Percentiles rank a stretch among this genome's conserved stretches.
Evolutionary conservation across 64 coral and sea anemone species (phyloP).

Genomic region (Hydrozoanthus tunicans): DNA sequence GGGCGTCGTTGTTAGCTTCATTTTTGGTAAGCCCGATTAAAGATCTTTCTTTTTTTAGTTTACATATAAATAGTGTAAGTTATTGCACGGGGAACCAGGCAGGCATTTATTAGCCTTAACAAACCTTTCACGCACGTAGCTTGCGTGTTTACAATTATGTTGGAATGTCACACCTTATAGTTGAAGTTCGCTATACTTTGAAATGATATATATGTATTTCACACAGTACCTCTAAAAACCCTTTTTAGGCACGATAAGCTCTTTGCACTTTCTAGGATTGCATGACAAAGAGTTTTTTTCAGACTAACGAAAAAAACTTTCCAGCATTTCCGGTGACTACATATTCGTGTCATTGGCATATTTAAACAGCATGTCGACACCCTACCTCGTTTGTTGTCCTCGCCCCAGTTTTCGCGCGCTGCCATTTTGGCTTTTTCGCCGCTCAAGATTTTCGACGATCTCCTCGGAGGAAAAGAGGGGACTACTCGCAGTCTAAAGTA

Average conservation of each 20-base stretch:
- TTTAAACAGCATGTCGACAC: constrained; percentile 9
- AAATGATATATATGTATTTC: not conserved
- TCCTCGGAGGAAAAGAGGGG: no score
- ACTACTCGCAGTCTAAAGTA: not conserved
- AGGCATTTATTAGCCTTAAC: not conserved
- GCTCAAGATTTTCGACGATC: not conserved
- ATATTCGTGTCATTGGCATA: not conserved
- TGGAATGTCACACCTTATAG: not conserved
- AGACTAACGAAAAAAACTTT: constrained; percentile 29
- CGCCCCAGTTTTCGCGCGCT: not conserved
- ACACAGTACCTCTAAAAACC: not conserved
- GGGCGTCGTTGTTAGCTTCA: no score
- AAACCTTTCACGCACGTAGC: not conserved
- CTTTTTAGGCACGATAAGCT: not conserved
- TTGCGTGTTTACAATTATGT: not conserved
- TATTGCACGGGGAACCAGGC: no score
- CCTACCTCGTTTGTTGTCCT: not conserved
- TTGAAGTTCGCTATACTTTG: not conserved
- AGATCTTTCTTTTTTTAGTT: no score
- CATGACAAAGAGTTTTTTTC: not conserved
- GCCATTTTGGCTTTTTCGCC: constrained; percentile 22
- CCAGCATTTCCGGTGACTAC: constrained; percentile 20
- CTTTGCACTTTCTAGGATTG: not conserved
- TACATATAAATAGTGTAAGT: no score
- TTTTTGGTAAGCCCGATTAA: no score